Evolutionary conservation across 2,797 vertebrate genomes (phyloP).

Genomic region (Thamnophis elegans): DNA sequence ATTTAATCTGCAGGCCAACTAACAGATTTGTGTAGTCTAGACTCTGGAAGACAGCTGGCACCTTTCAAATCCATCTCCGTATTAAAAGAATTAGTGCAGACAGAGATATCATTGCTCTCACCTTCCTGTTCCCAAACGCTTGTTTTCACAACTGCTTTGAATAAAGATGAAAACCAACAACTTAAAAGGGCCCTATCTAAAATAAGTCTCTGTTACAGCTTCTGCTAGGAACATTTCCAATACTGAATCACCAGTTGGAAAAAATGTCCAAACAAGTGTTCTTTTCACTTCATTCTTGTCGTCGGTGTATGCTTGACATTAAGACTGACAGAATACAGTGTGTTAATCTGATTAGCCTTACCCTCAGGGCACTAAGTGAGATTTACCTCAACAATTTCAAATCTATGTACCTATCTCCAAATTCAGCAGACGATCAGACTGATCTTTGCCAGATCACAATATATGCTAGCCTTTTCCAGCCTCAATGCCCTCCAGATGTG

Average conservation of each 20-base stretch:
- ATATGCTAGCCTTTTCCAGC: not conserved
- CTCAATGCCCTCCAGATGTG: not conserved
- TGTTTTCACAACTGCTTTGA: slow-evolving; percentile 24
- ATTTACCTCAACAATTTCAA: not conserved
- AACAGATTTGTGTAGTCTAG: not conserved
- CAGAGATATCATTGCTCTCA: not conserved
- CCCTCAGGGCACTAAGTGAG: not conserved
- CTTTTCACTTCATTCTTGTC: not conserved
- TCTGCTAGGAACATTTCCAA: not conserved
- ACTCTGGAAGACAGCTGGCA: slow-evolving; percentile 20
- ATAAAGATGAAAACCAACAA: not conserved
- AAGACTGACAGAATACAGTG: not conserved
- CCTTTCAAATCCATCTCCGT: not conserved
- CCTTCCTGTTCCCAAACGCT: not conserved
- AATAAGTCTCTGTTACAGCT: not conserved
- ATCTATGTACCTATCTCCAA: not conserved
- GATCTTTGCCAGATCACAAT: not conserved
- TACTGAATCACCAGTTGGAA: not conserved
- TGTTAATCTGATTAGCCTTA: not conserved
- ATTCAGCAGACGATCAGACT: not conserved
- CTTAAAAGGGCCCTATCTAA: not conserved
- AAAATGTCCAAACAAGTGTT: not conserved
- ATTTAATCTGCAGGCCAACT: not conserved
- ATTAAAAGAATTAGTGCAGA: slow-evolving; percentile 19
- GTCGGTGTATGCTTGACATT: not conserved